These are phyloP conservation scores for Azemiops feae DNA, from an alignment of 2,113 vertebrate genomes.

Conservation along the genomic window DNA sequence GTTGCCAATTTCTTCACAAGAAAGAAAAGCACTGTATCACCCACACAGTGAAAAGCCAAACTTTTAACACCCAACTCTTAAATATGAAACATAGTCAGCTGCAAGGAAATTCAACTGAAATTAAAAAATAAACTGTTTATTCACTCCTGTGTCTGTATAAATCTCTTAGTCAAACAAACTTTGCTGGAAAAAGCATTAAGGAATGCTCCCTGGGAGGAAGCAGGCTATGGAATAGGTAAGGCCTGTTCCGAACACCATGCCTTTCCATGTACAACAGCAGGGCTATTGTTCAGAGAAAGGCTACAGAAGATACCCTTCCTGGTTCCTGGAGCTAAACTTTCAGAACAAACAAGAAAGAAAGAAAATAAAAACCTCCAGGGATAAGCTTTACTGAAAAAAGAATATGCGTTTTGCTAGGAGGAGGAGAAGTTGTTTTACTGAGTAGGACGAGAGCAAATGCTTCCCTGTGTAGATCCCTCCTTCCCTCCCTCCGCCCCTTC, in stretches of 20 bases:
- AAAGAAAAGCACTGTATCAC: background rate
- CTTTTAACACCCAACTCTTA: background rate
- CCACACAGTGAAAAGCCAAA: background rate
- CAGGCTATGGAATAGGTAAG: background rate
- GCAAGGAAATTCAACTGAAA: background rate
- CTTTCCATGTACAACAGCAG: background rate
- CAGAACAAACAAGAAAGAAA: background rate
- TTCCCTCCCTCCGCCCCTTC: background rate
- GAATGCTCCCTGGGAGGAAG: constrained; percentile 9
- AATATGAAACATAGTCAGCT: background rate
- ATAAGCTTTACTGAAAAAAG: background rate
- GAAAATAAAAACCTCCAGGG: background rate
- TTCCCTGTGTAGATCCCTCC: background rate
- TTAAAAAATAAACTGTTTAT: background rate
- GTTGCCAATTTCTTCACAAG: background rate
- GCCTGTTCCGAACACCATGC: background rate
- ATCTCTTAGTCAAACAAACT: constrained; percentile 1
- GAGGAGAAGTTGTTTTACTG: background rate
- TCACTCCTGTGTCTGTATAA: background rate
- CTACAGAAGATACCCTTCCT: background rate
- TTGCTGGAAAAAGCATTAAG: background rate
- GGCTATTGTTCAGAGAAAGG: background rate
- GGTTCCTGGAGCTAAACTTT: background rate
- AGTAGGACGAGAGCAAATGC: background rate
- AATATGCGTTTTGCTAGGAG: background rate